phyloP scores from a whole-genome alignment of 1,140 invertebrate species.

The Agrilus planipennis region DNA sequence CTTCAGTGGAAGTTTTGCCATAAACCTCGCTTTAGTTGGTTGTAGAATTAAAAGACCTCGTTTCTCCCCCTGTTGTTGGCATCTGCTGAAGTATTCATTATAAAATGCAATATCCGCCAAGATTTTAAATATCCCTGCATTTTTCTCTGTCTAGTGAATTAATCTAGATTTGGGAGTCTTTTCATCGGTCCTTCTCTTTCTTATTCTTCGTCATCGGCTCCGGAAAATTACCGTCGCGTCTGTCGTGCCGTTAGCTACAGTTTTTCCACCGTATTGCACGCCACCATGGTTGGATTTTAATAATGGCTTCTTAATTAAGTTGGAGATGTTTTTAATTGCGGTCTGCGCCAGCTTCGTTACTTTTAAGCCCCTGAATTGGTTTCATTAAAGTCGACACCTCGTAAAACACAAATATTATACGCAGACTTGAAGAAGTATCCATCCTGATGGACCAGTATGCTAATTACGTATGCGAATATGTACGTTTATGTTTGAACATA shows the following conservation, averaged over 20 bases:
- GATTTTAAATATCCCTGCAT: constrained; percentile 20
- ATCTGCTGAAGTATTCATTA: constrained; percentile 24
- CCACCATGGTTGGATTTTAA: constrained; percentile 26
- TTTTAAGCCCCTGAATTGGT: constrained; percentile 22
- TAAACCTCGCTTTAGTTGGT: no score
- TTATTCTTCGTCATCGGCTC: no score
- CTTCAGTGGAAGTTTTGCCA: no score
- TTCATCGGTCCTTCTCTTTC: no score
- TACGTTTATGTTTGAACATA: no score
- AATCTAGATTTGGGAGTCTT: constrained; percentile 11
- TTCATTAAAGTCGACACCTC: constrained; percentile 28
- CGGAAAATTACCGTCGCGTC: constrained; percentile 3
- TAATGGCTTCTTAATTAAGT: constrained; percentile 33
- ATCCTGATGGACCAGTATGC: no score
- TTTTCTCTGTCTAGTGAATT: constrained; percentile 19
- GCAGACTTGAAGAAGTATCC: no score
- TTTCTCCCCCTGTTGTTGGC: no score
- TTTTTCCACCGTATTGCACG: constrained; percentile 22
- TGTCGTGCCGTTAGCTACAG: constrained; percentile 7
- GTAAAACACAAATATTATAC: constrained; percentile 27
- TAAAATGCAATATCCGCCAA: constrained; percentile 25
- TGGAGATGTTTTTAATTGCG: constrained; percentile 32
- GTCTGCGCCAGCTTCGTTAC: constrained; percentile 18
- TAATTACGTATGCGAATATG: no score
- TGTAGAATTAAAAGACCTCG: no score